phyloP scores from a whole-genome alignment of 2,888 invertebrate genomes.

The Pyrrhosoma nymphula region DNA sequence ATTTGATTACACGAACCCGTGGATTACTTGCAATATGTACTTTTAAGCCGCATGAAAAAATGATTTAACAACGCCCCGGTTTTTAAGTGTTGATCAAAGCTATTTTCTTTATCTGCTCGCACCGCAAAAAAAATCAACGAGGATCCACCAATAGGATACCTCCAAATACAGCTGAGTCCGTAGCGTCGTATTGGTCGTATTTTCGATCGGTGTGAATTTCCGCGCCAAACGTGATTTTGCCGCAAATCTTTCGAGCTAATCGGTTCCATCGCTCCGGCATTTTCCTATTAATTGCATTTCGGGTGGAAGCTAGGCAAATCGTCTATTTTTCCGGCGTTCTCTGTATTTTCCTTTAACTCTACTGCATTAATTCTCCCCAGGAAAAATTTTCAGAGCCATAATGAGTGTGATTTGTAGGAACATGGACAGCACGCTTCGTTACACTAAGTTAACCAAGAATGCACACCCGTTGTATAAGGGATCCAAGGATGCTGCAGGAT shows the following conservation, averaged over 20 bases:
- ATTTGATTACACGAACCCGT: no score
- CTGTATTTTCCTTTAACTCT: no score
- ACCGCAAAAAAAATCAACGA: no score
- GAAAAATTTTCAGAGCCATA: slow-evolving; percentile 1
- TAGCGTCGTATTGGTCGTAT: not conserved
- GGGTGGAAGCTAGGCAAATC: not conserved
- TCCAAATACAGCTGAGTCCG: not conserved
- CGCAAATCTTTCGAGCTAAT: no score
- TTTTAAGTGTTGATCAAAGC: no score
- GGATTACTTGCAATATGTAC: no score
- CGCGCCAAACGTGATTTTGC: not conserved
- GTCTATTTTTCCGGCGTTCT: no score
- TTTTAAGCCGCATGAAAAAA: no score
- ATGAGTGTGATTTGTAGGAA: slow-evolving; percentile 42
- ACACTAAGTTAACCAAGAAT: not conserved
- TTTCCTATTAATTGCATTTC: not conserved
- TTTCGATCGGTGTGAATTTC: not conserved
- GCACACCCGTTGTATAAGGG: slow-evolving; percentile 43
- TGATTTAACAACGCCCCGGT: no score
- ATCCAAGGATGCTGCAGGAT: slow-evolving; percentile 57
- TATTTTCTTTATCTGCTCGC: no score
- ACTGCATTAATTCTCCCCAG: not conserved
- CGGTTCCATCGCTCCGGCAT: not conserved
- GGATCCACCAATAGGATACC: not conserved
- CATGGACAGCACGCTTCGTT: slow-evolving; percentile 50